Base-by-base conservation (phyloP, 1,140 invertebrate genomes). In the Ruditapes philippinarum region DNA sequence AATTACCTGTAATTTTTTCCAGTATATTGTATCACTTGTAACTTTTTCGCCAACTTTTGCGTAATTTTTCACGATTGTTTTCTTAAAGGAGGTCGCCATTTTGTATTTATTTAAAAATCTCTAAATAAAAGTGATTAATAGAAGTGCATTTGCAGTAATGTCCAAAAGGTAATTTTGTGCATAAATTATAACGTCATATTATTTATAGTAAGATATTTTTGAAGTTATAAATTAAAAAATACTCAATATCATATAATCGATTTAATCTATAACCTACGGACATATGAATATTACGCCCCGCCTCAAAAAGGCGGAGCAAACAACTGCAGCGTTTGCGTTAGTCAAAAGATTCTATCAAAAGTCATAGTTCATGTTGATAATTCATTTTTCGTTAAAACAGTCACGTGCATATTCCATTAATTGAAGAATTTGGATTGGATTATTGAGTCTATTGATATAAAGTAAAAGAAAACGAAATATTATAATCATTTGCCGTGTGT, bases 21-120 rank as follows among this genome's bases (percentile, higher is more conserved):
- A 98, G 94, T 98, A 98, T 89, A 97, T 94, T 91, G 96, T 97
- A 96, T 98, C 98, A 45, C 97, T 96, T 0, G 98, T 98, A 73
- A 97, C 94, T 92, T 97, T 97, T 54, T 97, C 96, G 3, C 96
- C 96, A 90, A 92, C 89, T 91, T 89, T 93, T 89, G 94, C 92
- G 88, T 91, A 91, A 73, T 89, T 70, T 91, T 93, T 92, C n/a
- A 94, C 90, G 68, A 89, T 70, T 40, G 94, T 95, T 90, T 94
- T 94, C 93, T 95, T 95, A 86, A 93, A 95, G 90, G 95, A 91
- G 79, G 94, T 91, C 90, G 94, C 94, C 95, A 95, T 95, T 73
- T 95, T 95, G 45, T n/a, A 51, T 78, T 51, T 49, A 7, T 12
- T 22, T 33, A n/a, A 22, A 31, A 70, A 25, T 70, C 65, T 70